Evolutionary conservation across 2,797 vertebrate species (phyloP).

Genomic region (Garrulus glandarius): DNA sequence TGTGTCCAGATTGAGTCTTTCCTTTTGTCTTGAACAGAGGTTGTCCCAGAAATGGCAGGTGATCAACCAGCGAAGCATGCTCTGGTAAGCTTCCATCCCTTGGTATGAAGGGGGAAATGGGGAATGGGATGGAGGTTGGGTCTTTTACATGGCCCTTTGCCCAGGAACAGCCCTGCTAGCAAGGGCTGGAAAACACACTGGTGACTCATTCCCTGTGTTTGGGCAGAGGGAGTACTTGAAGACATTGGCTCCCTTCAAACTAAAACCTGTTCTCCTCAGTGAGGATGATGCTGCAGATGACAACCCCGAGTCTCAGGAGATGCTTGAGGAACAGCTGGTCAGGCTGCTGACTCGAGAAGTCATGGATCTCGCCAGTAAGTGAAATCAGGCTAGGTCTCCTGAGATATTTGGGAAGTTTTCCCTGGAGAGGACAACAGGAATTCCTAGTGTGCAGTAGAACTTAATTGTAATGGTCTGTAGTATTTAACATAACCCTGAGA

Average conservation of each 20-base stretch:
- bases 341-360: conserved; percentile 91
- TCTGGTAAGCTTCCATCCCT: conserved; percentile 77
- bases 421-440: neutral
- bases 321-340: conserved; percentile 93
- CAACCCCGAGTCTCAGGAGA: conserved; percentile 92
- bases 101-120: neutral
- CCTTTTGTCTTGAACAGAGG: conserved; percentile 78
- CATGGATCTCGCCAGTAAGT: conserved; percentile 93
- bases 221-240: neutral
- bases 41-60: conserved; percentile 91
- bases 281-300: conserved; percentile 86
- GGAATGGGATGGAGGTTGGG: neutral
- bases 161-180: neutral
- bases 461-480: neutral
- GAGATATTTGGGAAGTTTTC: neutral
- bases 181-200: neutral
- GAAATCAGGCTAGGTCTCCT: neutral
- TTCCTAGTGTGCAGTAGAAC: neutral
- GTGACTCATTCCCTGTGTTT: neutral
- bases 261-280: conserved; percentile 37
- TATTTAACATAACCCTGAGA: neutral
- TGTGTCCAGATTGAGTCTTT: neutral
- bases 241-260: neutral
- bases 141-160: neutral
- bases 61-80: conserved; percentile 87